A percentile compares a stretch with the other conserved stretches of the same genome.
phyloP scores from a whole-genome alignment of 2,113 vertebrate genomes.

The Petaurus breviceps region DNA sequence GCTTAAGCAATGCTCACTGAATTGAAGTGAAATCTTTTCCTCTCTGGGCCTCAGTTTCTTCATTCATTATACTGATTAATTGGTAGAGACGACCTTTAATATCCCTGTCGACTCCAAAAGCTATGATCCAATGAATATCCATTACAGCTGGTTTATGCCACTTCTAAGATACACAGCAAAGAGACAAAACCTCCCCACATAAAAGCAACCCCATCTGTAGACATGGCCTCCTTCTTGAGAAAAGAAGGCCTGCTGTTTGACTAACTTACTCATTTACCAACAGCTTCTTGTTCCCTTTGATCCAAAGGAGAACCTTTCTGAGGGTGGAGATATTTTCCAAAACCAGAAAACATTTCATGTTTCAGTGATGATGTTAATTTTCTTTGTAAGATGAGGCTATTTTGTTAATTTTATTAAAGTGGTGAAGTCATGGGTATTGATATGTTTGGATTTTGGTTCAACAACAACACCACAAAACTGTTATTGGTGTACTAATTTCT shows the following conservation, averaged over 20 bases:
- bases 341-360: constrained; percentile 6
- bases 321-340: constrained; percentile 18
- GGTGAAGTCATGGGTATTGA: constrained; percentile 62
- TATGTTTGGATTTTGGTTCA: constrained; percentile 28
- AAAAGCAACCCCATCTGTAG: constrained; percentile 23
- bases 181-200: background rate
- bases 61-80: background rate
- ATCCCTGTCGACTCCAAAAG: background rate
- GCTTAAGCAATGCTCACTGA: background rate
- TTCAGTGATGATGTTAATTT: background rate
- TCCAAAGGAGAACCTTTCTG: constrained; percentile 38
- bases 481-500: constrained; percentile 52
- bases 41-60: background rate
- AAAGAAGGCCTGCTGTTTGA: constrained; percentile 50
- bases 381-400: constrained; percentile 47
- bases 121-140: background rate
- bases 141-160: background rate
- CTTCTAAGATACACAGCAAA: no score
- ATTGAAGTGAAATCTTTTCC: background rate
- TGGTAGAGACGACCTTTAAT: background rate
- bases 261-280: background rate
- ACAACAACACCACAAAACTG: constrained; percentile 59
- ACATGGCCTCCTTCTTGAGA: constrained; percentile 29
- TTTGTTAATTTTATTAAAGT: constrained; percentile 42
- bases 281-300: constrained; percentile 30